Base-by-base conservation (phyloP, 2,888 invertebrate genomes). In the Doris montereyensis region DNA sequence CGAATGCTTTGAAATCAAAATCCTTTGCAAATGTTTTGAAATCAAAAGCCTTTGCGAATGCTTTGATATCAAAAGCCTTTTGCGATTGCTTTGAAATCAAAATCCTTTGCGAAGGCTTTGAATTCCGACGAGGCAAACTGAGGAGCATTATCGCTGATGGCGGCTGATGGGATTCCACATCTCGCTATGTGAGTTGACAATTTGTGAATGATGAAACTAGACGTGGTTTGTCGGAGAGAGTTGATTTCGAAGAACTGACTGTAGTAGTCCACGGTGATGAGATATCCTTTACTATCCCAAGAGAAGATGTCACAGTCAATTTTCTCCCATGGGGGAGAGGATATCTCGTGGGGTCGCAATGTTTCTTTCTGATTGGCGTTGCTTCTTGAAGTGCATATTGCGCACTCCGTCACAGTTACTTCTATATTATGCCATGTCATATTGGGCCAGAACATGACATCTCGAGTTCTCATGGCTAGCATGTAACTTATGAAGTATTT, bases 1-100 rank as follows among this genome's bases (percentile, higher is more conserved):
- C 83, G 3, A 79, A 24, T 72, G 84, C 84, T 2, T 71, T n/a
- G 76, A 85, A 81, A n/a, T n/a, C n/a, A n/a, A n/a, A n/a, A n/a
- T n/a, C n/a, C n/a, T n/a, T n/a, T n/a, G n/a, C n/a, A n/a, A n/a
- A n/a, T n/a, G n/a, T n/a, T n/a, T n/a, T n/a, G n/a, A n/a, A n/a
- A n/a, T n/a, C n/a, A n/a, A n/a, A n/a, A n/a, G n/a, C n/a, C n/a
- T n/a, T n/a, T n/a, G n/a, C n/a, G n/a, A n/a, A n/a, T n/a, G n/a
- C n/a, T n/a, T n/a, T n/a, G n/a, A n/a, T 81, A 84, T 13, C 67
- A 30, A 0, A 82, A 84, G 28, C 78, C 80, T 13, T 80, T 81
- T 24, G 83, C 83, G 3, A 79, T 26, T 72, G 84, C 84, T 2
- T 71, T n/a, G 76, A 85, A 81, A 32, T 80, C 77, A 80, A 80